Evolutionary conservation across 2,888 invertebrate genomes (phyloP).

Genomic region (Apamea crenata): DNA sequence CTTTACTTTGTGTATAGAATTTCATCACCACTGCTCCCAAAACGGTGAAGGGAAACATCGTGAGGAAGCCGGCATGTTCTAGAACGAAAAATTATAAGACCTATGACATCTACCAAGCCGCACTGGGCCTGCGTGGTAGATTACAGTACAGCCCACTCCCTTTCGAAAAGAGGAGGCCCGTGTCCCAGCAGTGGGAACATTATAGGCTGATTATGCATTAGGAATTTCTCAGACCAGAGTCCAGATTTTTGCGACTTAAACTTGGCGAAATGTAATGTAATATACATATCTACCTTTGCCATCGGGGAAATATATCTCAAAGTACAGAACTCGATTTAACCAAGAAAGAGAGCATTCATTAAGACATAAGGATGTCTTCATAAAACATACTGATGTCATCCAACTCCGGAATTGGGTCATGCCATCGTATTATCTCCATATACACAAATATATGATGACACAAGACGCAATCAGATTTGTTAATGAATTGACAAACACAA

Average conservation of each 20-base stretch:
- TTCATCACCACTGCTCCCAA: not conserved
- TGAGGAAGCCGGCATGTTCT: not conserved
- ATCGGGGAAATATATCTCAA: not conserved
- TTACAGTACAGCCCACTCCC: not conserved
- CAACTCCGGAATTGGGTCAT: constrained; percentile 14
- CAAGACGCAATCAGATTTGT: constrained; percentile 28
- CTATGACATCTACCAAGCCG: not conserved
- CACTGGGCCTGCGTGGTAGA: not conserved
- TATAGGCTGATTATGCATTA: no score
- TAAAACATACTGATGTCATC: constrained; percentile 8
- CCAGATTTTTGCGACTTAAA: no score
- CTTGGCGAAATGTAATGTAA: no score
- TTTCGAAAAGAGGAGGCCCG: not conserved
- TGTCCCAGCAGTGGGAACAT: no score
- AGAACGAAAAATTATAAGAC: not conserved
- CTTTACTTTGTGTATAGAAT: not conserved
- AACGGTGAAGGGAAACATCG: not conserved
- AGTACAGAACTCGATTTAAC: not conserved
- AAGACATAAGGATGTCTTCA: not conserved
- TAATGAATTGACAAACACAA: constrained; percentile 36
- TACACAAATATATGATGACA: constrained; percentile 8
- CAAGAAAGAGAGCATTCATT: constrained; percentile 1
- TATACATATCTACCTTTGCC: not conserved
- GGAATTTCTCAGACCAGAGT: no score
- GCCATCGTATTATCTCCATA: constrained; percentile 14